phyloP scores from a whole-genome alignment of 2,113 vertebrate species.

The Entomyzon cyanotis region DNA sequence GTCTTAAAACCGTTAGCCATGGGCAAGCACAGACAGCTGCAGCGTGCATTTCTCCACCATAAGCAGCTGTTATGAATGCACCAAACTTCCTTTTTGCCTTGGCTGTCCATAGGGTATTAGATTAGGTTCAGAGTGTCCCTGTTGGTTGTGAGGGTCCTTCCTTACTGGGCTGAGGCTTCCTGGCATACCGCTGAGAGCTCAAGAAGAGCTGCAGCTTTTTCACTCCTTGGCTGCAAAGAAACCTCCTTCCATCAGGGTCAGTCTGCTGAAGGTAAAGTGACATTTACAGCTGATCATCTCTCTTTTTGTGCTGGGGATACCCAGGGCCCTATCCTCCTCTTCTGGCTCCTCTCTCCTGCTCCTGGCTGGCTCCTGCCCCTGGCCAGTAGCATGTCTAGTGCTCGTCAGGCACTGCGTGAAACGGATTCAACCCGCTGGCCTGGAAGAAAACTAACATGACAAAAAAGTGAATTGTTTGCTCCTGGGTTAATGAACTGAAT shows the following conservation, averaged over 20 bases:
- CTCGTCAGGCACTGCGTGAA: fast-evolving
- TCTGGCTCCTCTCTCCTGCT: not conserved
- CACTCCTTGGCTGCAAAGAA: not conserved
- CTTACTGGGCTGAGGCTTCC: not conserved
- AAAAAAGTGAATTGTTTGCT: constrained; percentile 50
- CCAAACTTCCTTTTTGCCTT: not conserved
- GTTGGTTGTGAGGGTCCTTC: not conserved
- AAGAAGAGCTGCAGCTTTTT: not conserved
- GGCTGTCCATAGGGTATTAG: not conserved
- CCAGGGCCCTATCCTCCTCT: not conserved
- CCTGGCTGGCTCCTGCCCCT: not conserved
- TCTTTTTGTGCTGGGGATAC: not conserved
- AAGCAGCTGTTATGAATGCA: not conserved
- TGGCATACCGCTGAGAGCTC: not conserved
- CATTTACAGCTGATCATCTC: not conserved
- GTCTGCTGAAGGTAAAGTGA: not conserved
- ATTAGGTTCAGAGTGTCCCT: not conserved
- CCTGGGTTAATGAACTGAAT: constrained; percentile 43
- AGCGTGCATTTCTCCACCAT: not conserved
- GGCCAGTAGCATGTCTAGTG: fast-evolving
- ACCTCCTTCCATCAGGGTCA: not conserved
- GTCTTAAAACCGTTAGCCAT: not conserved
- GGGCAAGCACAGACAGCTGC: not conserved
- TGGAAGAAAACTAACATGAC: constrained; percentile 43
- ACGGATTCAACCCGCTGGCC: not conserved